Evolutionary conservation across 35 echinoderm and acorn worm genomes (phyloP).

Genomic region (Amphiura filiformis): DNA sequence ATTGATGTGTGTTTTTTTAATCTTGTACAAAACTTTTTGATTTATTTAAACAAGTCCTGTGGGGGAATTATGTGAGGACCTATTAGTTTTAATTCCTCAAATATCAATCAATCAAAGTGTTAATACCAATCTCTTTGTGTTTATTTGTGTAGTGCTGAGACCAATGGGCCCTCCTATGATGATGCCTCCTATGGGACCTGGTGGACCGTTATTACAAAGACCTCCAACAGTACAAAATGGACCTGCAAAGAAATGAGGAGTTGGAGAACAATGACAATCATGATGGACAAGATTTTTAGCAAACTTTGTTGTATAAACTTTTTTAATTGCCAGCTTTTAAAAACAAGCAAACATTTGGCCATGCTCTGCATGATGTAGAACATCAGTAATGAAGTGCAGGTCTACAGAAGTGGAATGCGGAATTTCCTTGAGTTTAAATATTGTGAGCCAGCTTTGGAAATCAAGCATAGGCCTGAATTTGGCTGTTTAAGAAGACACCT

Average conservation of each 20-base stretch:
- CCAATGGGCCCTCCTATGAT: constrained; percentile 58
- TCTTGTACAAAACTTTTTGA: neutral
- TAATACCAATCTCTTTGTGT: neutral
- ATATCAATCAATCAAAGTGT: neutral
- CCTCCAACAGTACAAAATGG: constrained; percentile 27
- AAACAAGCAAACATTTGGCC: too few relatives aligned
- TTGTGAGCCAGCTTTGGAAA: too few relatives aligned
- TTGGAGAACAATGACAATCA: too few relatives aligned
- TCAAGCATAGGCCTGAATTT: too few relatives aligned
- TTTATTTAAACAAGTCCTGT: neutral
- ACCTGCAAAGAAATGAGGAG: constrained; percentile 22
- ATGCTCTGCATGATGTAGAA: too few relatives aligned
- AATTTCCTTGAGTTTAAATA: too few relatives aligned
- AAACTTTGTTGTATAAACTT: too few relatives aligned
- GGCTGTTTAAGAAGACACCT: too few relatives aligned
- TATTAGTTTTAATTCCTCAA: neutral
- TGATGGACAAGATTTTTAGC: too few relatives aligned
- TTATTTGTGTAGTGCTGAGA: constrained; percentile 70
- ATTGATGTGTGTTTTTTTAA: neutral
- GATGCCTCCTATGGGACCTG: constrained; percentile 22
- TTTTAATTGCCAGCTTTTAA: too few relatives aligned
- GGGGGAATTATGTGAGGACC: neutral
- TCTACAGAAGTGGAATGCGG: too few relatives aligned
- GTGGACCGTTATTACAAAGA: constrained; percentile 18
- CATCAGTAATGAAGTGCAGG: too few relatives aligned